Evolutionary conservation across 2,888 invertebrate species (phyloP).

Genomic region (Coelogynopora nodosa): DNA sequence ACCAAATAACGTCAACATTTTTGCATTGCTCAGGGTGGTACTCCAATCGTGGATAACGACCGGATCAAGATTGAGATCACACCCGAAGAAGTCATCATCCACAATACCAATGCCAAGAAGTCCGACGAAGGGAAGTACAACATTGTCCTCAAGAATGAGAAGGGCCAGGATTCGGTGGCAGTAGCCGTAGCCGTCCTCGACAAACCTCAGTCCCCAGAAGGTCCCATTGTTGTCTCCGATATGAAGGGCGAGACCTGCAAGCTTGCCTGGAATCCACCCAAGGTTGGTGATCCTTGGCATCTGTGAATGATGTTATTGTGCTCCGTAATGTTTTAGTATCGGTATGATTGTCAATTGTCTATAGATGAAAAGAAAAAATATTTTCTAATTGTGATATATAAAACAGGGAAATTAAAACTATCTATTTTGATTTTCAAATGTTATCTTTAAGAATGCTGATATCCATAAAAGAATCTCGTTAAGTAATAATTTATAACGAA

Average conservation of each 20-base stretch:
- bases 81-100: conserved; percentile 54
- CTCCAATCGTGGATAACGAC: conserved; percentile 71
- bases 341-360: not conserved
- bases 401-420: too few species aligned
- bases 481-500: too few species aligned
- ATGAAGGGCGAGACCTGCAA: conserved; percentile 92
- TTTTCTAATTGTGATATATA: too few species aligned
- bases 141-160: conserved; percentile 79
- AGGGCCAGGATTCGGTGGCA: conserved; percentile 84
- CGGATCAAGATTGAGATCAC: conserved; percentile 72
- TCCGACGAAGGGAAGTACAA: conserved; percentile 88
- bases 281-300: conserved; percentile 55
- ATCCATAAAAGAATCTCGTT: too few species aligned
- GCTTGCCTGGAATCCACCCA: conserved; percentile 66
- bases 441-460: too few species aligned
- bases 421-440: too few species aligned
- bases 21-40: conserved; percentile 68
- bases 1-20: conserved; percentile 21
- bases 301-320: too few species aligned
- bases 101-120: conserved; percentile 75
- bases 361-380: too few species aligned
- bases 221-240: conserved; percentile 83
- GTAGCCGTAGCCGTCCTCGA: conserved; percentile 74
- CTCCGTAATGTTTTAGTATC: not conserved
- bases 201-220: conserved; percentile 78